Conservation (phyloP, 2,113 vertebrate species). For the Ptychochromis oligacanthus region DNA sequence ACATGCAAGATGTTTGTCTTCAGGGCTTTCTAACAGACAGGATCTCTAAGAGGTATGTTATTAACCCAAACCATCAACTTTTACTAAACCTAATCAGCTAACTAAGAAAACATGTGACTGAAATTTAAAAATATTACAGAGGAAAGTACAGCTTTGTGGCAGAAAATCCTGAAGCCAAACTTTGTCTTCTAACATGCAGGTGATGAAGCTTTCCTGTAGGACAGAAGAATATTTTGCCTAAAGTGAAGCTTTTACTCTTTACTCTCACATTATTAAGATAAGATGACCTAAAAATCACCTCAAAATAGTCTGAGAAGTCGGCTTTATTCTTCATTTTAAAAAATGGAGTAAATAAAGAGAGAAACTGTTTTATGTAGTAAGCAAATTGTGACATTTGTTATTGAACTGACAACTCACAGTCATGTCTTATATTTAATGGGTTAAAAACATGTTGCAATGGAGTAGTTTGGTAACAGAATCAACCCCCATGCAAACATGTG, state of each 20-base stretch:
- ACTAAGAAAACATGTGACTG: neutral
- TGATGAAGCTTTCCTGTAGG: neutral
- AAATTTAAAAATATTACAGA: neutral
- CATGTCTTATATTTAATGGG: too few relatives aligned
- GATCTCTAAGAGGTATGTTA: neutral
- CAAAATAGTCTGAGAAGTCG: too few relatives aligned
- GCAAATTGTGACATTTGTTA: too few relatives aligned
- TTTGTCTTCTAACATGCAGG: neutral
- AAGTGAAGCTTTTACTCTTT: neutral
- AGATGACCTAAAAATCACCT: too few relatives aligned
- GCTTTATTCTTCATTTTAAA: too few relatives aligned
- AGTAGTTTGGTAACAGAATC: neutral
- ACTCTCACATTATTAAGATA: too few relatives aligned
- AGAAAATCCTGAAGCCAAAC: neutral
- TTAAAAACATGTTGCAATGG: neutral
- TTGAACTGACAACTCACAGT: too few relatives aligned
- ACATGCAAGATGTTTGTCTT: too few relatives aligned
- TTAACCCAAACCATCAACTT: neutral
- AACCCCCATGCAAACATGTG: neutral
- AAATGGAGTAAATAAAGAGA: too few relatives aligned
- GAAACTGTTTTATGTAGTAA: too few relatives aligned
- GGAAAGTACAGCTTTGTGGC: neutral
- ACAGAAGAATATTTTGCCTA: neutral
- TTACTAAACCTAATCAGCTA: neutral
- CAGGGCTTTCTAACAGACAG: too few relatives aligned